Evolutionary conservation across 2,113 vertebrate species (phyloP).

Genomic region (Osmerus mordax): DNA sequence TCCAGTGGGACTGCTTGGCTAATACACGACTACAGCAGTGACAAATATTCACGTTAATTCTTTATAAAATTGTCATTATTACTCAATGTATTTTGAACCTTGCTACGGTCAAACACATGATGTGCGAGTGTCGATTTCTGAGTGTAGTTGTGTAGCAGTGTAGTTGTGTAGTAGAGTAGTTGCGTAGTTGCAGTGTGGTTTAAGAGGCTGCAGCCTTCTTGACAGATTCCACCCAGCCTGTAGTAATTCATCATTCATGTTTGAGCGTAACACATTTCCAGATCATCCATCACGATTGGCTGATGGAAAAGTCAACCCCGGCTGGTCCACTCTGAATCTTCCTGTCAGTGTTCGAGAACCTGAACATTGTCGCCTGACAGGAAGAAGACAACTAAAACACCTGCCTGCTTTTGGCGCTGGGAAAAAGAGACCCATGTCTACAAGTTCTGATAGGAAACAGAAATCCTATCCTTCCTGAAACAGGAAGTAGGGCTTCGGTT

Average conservation of each 20-base stretch:
- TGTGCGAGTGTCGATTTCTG: too few relatives aligned
- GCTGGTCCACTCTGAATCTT: conserved; percentile 37
- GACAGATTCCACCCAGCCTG: background rate
- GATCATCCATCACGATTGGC: conserved; percentile 35
- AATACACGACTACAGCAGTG: conserved; percentile 17
- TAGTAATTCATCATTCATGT: conserved; percentile 30
- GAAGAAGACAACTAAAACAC: background rate
- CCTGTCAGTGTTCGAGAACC: background rate
- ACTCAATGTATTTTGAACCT: too few relatives aligned
- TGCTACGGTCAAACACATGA: too few relatives aligned
- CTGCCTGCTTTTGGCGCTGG: too few relatives aligned
- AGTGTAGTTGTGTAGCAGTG: too few relatives aligned
- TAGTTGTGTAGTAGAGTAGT: too few relatives aligned
- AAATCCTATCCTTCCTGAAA: too few relatives aligned
- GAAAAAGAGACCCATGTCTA: too few relatives aligned
- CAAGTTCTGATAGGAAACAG: too few relatives aligned
- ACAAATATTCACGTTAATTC: background rate
- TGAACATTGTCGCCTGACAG: background rate
- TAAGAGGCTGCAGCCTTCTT: background rate
- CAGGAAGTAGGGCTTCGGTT: too few relatives aligned
- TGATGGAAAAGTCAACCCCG: conserved; percentile 41
- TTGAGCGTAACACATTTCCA: conserved; percentile 32
- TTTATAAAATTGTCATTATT: too few relatives aligned
- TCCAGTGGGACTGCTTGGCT: background rate
- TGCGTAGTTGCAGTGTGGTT: too few relatives aligned